Evolutionary conservation across 2,797 vertebrate species (phyloP), one percentile per base, ranked within the genome.

Genomic region (Poeciliopsis infans): DNA sequence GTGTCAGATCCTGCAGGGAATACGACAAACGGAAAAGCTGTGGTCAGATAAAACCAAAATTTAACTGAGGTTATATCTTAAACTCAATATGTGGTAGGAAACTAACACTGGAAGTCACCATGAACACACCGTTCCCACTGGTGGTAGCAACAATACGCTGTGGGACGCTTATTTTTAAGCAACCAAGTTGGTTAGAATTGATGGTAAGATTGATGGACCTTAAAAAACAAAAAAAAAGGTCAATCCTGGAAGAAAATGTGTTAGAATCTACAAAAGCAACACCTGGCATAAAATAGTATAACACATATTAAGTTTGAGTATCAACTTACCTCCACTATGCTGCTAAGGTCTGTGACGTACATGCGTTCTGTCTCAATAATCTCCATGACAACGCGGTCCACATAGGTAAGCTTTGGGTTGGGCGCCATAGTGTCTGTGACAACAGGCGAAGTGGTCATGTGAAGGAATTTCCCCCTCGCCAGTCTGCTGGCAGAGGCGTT

Each of bases 351-450:
- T 71, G 92, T 96, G 77, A 98, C 97, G 0, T 99, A 99, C 94
- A 96, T 98, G 73, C 97, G 97, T 93, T 99, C 98, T 0, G 98
- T 98, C 89, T 99, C 98, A 23, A 98, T 96, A 0, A 99, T 98
- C 94, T 99, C 98, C 94, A 97, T 95, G 80, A 99, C 97, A 41
- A 99, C 98, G 0, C 97, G 96, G 86, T 98, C 98, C 93, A 98
- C 92, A 69, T 99, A 98, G 76, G 95, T 97, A 85, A 98, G 94
- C 86, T 97, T 97, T 10, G 96, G 96, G 86, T 96, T 96, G 7
- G 96, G 92, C 0, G 91, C 91, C 76, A 82, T 95, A 11, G 93
- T 80, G 69, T 92, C 93, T 0, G 93, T 6, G 15, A 95, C 88
- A 0, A 97, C 95, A 0, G 97, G 96, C 0, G 95, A 96, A 51